phyloP scores from a whole-genome alignment of 2,113 vertebrate genomes.

The Gavialis gangeticus region DNA sequence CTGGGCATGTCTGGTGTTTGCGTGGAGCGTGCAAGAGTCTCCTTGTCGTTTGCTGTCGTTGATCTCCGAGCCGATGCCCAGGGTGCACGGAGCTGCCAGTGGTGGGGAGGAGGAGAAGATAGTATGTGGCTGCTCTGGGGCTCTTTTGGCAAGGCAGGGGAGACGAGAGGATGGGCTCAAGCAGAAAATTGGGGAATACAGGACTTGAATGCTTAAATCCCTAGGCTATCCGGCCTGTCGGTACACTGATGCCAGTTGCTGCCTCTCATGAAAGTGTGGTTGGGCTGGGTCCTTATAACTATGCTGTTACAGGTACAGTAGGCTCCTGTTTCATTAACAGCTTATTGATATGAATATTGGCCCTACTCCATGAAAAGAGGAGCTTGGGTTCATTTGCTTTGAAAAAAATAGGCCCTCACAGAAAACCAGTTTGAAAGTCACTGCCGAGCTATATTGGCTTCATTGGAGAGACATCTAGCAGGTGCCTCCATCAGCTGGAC shows the following conservation, averaged over 20 bases:
- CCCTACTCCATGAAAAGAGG: conserved; percentile 50
- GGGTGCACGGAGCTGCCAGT: too few relatives aligned
- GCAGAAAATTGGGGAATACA: background rate
- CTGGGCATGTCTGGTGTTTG: background rate
- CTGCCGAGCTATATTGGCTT: conserved; percentile 46
- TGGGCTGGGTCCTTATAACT: background rate
- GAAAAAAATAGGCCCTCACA: conserved; percentile 25
- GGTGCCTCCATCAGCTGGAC: conserved; percentile 58
- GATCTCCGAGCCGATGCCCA: background rate
- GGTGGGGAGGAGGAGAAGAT: background rate
- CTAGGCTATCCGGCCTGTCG: background rate
- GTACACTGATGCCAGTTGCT: background rate
- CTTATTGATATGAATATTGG: conserved; percentile 33
- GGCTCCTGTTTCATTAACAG: conserved; percentile 36
- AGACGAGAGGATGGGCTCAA: background rate
- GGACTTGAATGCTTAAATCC: too few relatives aligned
- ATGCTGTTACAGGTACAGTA: background rate
- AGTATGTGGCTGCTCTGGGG: background rate
- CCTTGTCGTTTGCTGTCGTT: background rate
- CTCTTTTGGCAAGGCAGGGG: too few relatives aligned
- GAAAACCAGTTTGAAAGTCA: conserved; percentile 53
- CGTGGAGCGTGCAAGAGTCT: background rate
- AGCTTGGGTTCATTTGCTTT: conserved; percentile 35
- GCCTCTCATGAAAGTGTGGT: accelerated
- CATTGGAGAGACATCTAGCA: conserved; percentile 66